Conservation (phyloP, 2,113 vertebrate genomes). For the Rhinoderma darwinii region DNA sequence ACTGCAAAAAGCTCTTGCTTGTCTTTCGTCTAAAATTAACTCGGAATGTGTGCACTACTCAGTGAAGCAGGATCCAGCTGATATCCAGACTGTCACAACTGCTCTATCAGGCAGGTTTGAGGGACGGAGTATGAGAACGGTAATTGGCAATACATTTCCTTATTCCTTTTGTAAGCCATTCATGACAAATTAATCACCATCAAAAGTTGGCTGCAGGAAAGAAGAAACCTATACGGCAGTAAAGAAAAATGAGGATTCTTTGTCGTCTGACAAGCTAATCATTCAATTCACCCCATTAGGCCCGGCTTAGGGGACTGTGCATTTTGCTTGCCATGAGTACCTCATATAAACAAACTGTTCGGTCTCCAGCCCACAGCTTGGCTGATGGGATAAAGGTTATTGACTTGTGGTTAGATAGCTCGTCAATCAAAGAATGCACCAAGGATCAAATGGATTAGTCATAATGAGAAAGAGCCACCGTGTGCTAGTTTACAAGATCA, state of each 20-base stretch:
- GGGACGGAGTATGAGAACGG: constrained; percentile 76
- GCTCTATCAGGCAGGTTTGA: constrained; percentile 62
- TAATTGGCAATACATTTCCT: constrained; percentile 89
- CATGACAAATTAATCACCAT: constrained; percentile 89
- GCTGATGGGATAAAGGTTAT: constrained; percentile 75
- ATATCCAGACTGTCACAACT: constrained; percentile 66
- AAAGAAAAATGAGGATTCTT: constrained; percentile 94
- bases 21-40: constrained; percentile 67
- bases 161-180: constrained; percentile 83
- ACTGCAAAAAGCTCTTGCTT: constrained; percentile 37
- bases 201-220: constrained; percentile 70
- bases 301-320: constrained; percentile 74
- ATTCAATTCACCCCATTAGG: constrained; percentile 84
- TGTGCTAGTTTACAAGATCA: constrained; percentile 70
- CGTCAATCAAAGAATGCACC: constrained; percentile 71
- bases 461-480: constrained; percentile 68
- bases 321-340: constrained; percentile 77
- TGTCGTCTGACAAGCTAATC: constrained; percentile 86
- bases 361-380: constrained; percentile 64
- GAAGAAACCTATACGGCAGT: constrained; percentile 68
- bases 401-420: constrained; percentile 68
- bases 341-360: constrained; percentile 84
- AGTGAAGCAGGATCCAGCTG: constrained; percentile 55
- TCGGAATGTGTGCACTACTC: constrained; percentile 61
- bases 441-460: constrained; percentile 71